Conservation (phyloP, 2,888 invertebrate genomes). For the Orthonevra nobilis region DNA sequence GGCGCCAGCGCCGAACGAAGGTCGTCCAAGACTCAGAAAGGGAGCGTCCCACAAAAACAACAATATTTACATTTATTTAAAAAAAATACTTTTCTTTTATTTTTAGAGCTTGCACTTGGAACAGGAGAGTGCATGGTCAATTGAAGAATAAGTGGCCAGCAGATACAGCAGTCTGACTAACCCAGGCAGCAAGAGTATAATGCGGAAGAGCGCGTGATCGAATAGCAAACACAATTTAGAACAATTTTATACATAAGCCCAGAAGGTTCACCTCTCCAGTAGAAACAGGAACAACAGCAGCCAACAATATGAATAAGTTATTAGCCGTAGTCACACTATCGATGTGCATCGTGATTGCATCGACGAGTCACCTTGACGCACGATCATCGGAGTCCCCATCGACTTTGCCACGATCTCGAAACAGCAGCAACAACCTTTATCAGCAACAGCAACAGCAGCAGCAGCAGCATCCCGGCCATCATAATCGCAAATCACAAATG, state of each 20-base stretch:
- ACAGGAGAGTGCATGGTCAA: conserved; percentile 29
- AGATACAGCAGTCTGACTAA: conserved; percentile 36
- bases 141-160: conserved; percentile 54
- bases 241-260: conserved; percentile 21
- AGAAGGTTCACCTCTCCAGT: conserved; percentile 9
- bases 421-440: conserved; percentile 29
- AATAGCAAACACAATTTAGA: conserved; percentile 38
- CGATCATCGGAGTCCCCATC: conserved; percentile 52
- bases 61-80: conserved; percentile 57
- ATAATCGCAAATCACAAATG: conserved; percentile 67
- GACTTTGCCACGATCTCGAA: conserved; percentile 44
- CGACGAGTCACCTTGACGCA: conserved; percentile 68
- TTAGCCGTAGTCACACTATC: conserved; percentile 68
- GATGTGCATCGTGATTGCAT: conserved; percentile 62
- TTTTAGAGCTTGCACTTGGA: conserved; percentile 14
- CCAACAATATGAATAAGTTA: conserved; percentile 66
- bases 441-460: conserved; percentile 29
- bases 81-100: conserved; percentile 19
- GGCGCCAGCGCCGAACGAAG: conserved; percentile 52
- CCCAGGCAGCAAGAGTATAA: conserved; percentile 36
- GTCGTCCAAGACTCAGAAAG: conserved; percentile 37
- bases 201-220: conserved; percentile 44
- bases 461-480: too few relatives aligned
- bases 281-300: conserved; percentile 17
- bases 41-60: conserved; percentile 48